Base-by-base conservation (phyloP, 1,140 invertebrate genomes). In the Leptinotarsa lineolata region DNA sequence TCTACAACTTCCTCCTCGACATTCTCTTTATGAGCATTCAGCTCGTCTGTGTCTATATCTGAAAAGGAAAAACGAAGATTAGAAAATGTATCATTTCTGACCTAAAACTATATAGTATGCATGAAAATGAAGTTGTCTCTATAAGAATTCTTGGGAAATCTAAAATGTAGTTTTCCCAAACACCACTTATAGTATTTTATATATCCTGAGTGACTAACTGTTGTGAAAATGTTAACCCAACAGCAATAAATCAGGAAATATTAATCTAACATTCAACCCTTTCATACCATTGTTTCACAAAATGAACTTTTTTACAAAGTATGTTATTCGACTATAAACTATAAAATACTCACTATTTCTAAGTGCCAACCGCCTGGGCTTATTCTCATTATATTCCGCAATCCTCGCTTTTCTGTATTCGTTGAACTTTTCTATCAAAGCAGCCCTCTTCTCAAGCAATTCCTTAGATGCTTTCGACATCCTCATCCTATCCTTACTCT, bases 401-500 rank as follows among this genome's bases (percentile, higher is more conserved):
- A 91, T 85, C 77, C 92, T 91, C 79, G 91, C 89, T 72, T 91
- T 89, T 74, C 94, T 89, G 81, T 94, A 93, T 76, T 94, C 91
- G 78, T 93, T 90, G 83, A 97, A 97, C 69, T 94, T 91, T 82
- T 93, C 92, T 90, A 98, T 94, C 70, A 97, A 86, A 76, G 93
- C 90, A 39, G 94, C 91, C 18, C 97, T 91, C 84, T 98, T 98
- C 76, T 98, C 97, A 48, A 99, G 91, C 76, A 99, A 85, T 88
- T 99, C 97, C 90, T 98, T 98, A 61, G 96, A 98, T 48, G 97
- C 97, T 80, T 97, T 95, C 61, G 93, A 95, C 81, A 94, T 89
- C 66, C 96, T 89, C 88, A 97, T 92, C 70, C 95, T 92, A 88
- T 99, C 98, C 85, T 99, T 97, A 79, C 92, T 93, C 82, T 99